These are phyloP conservation scores for Unio delphinus DNA, from an alignment of 2,888 invertebrate species.

Conservation along the genomic window DNA sequence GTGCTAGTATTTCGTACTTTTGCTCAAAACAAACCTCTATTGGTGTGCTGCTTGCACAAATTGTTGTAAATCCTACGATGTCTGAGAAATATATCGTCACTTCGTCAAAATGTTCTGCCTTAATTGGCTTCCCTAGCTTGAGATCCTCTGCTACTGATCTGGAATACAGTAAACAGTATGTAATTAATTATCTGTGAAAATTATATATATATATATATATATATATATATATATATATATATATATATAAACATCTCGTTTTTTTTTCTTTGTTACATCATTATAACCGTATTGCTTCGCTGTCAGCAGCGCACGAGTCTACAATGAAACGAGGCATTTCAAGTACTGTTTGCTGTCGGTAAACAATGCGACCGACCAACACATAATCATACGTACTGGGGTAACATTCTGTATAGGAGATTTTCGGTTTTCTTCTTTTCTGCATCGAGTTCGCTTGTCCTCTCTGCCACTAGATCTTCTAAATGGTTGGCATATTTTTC, in stretches of 20 bases:
- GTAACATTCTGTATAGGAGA: conserved; percentile 63
- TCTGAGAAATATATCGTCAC: conserved; percentile 65
- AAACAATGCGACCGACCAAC: background rate
- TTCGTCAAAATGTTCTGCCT: conserved; percentile 64
- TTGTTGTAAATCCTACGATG: conserved; percentile 64
- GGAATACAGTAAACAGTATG: conserved; percentile 5
- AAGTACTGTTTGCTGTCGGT: too few species aligned
- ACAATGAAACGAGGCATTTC: too few species aligned
- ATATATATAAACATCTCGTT: too few species aligned
- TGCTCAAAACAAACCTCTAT: conserved; percentile 44
- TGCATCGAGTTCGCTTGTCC: conserved; percentile 62
- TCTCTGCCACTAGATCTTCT: conserved; percentile 62
- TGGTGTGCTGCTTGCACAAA: conserved; percentile 61
- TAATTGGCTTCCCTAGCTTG: conserved; percentile 58
- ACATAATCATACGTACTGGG: conserved; percentile 50
- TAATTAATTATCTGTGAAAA: too few species aligned
- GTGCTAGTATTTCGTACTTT: too few species aligned
- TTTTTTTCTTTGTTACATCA: too few species aligned
- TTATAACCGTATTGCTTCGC: too few species aligned
- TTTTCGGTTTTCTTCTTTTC: conserved; percentile 66
- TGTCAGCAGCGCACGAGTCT: too few species aligned
- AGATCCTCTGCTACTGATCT: conserved; percentile 65
- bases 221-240: too few species aligned
- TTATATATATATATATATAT: too few species aligned
- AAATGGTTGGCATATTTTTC: conserved; percentile 66